Conservation (phyloP, 1,140 invertebrate species). For the Lanistes nyassanus region DNA sequence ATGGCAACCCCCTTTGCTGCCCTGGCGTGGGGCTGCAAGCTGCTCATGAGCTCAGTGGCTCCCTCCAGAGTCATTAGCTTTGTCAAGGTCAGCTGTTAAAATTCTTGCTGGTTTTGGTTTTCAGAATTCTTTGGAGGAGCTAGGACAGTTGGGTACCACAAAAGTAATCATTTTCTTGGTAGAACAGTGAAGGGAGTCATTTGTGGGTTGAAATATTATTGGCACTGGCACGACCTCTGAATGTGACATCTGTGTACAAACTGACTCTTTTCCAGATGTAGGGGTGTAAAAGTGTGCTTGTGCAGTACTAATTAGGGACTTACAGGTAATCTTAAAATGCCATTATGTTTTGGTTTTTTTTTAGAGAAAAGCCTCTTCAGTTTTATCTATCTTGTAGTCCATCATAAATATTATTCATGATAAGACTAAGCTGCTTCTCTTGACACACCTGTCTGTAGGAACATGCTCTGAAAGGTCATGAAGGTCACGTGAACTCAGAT, state of each 20-base stretch:
- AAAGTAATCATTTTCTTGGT: too few species aligned
- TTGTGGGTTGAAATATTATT: too few species aligned
- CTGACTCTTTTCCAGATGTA: too few species aligned
- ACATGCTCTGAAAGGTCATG: slow-evolving; percentile 26
- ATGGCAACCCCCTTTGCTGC: slow-evolving; percentile 38
- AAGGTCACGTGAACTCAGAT: slow-evolving; percentile 31
- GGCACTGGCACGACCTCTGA: too few species aligned
- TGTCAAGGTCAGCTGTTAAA: slow-evolving; percentile 36
- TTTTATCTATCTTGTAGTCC: not conserved
- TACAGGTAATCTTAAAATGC: too few species aligned
- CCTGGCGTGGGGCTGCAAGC: slow-evolving; percentile 41
- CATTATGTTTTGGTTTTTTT: not conserved
- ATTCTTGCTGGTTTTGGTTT: not conserved
- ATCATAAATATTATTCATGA: not conserved
- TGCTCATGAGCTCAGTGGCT: slow-evolving; percentile 33
- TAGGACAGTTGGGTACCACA: too few species aligned
- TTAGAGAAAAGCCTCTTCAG: not conserved
- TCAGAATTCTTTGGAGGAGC: not conserved
- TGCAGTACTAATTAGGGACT: too few species aligned
- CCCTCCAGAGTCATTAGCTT: slow-evolving; percentile 18
- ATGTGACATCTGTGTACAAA: too few species aligned
- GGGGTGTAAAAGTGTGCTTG: too few species aligned
- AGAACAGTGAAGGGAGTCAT: too few species aligned
- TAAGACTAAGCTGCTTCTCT: not conserved
- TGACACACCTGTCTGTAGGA: slow-evolving; percentile 19